A percentile compares a stretch with the other conserved stretches of the same genome.
Conservation (phyloP, 2,113 vertebrate species). For the Halcyon senegalensis region DNA sequence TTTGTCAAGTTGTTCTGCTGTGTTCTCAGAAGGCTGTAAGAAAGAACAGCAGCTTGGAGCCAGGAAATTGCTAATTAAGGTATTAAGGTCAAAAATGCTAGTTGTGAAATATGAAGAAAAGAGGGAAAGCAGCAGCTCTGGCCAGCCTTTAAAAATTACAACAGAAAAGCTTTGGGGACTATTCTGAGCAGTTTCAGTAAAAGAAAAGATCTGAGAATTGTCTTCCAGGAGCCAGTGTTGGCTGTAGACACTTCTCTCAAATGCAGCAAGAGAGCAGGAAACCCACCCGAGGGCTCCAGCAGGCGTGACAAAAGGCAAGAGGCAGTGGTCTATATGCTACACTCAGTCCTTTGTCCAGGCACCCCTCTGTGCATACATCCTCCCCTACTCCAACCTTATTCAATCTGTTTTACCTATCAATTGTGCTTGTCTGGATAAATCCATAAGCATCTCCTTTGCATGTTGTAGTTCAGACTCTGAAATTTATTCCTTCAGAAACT, state of each 20-base stretch:
- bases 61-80: neutral
- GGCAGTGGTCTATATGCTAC: neutral
- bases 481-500: neutral
- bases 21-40: neutral
- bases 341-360: neutral
- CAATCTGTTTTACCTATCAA: neutral
- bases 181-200: neutral
- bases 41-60: neutral
- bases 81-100: neutral
- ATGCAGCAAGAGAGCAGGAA: neutral
- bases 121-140: neutral
- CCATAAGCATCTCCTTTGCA: neutral
- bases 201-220: neutral
- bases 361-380: too few relatives aligned
- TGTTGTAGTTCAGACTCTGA: neutral
- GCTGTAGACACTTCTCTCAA: neutral
- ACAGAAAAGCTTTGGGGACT: neutral
- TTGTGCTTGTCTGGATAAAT: neutral
- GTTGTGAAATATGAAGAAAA: neutral
- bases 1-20: neutral
- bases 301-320: neutral
- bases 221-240: neutral
- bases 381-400: neutral
- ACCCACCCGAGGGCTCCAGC: neutral
- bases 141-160: neutral